phyloP scores from a whole-genome alignment of 2,888 invertebrate species.

The Dynastes maya region DNA sequence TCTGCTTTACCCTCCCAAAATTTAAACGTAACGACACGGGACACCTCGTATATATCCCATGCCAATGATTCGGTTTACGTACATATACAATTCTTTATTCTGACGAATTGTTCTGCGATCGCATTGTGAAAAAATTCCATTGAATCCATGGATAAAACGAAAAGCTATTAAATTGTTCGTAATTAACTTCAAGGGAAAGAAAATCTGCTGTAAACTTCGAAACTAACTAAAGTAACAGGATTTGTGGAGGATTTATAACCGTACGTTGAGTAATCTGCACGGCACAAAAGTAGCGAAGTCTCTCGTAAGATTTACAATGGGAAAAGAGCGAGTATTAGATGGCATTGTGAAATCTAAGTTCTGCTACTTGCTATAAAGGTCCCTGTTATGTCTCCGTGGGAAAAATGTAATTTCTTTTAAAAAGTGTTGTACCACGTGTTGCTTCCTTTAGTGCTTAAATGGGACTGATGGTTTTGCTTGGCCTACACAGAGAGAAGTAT shows the following conservation, averaged over 20 bases:
- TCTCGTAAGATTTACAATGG: slow-evolving; percentile 35
- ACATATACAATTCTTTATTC: no score
- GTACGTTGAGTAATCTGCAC: slow-evolving; percentile 48
- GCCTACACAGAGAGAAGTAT: no score
- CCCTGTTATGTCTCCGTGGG: no score
- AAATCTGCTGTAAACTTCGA: slow-evolving; percentile 50
- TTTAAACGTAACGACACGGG: no score
- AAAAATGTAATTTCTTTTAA: no score
- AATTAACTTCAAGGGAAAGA: slow-evolving; percentile 46
- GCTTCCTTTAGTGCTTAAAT: no score
- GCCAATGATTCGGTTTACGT: no score
- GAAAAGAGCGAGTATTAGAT: not conserved
- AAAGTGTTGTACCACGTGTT: no score
- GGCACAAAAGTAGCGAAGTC: slow-evolving; percentile 46
- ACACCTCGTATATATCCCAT: no score
- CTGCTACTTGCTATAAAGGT: not conserved
- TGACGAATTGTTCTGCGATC: no score
- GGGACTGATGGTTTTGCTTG: no score
- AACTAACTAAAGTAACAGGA: slow-evolving; percentile 51
- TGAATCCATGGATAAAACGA: slow-evolving; percentile 11
- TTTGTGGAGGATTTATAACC: slow-evolving; percentile 51
- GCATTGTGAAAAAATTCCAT: not conserved
- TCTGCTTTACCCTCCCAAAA: no score
- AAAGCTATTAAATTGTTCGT: slow-evolving; percentile 43
- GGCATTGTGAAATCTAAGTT: slow-evolving; percentile 6